Conservation (phyloP, 2,888 invertebrate species). For the Deladenus siricidicola region DNA sequence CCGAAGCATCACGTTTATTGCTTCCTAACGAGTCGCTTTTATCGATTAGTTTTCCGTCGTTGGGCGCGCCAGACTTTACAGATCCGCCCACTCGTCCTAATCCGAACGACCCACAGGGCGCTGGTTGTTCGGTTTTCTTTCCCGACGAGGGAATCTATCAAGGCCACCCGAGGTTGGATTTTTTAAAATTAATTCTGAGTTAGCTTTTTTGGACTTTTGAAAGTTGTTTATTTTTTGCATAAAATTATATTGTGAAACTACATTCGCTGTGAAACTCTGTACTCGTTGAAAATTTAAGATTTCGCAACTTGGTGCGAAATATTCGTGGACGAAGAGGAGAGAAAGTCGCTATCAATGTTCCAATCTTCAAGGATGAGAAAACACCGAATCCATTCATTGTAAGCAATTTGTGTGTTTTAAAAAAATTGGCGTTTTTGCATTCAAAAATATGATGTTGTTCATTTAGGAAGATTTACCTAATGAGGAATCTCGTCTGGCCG, state of each 20-base stretch:
- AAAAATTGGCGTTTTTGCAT: no score
- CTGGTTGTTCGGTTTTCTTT: slow-evolving; percentile 74
- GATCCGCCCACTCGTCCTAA: slow-evolving; percentile 64
- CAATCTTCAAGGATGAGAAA: slow-evolving; percentile 75
- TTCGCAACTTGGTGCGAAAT: slow-evolving; percentile 75
- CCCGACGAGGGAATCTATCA: slow-evolving; percentile 86
- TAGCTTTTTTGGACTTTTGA: neutral
- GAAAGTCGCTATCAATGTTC: slow-evolving; percentile 91
- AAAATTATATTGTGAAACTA: no score
- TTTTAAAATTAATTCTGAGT: neutral
- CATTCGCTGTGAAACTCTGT: neutral
- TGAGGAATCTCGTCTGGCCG: slow-evolving; percentile 59
- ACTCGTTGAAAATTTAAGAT: slow-evolving; percentile 33
- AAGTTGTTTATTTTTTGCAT: no score
- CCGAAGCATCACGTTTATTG: slow-evolving; percentile 61
- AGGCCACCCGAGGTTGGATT: slow-evolving; percentile 70
- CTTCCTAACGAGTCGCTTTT: slow-evolving; percentile 70
- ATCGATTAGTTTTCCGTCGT: slow-evolving; percentile 81
- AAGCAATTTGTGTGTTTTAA: neutral
- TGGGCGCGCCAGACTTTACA: slow-evolving; percentile 82
- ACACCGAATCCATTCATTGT: slow-evolving; percentile 66
- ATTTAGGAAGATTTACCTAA: slow-evolving; percentile 63
- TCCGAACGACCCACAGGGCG: slow-evolving; percentile 67
- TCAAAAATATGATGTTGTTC: no score
- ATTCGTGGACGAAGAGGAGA: slow-evolving; percentile 82